These are phyloP conservation scores for Spisula solida DNA, from an alignment of 2,888 invertebrate species.

Conservation along the genomic window DNA sequence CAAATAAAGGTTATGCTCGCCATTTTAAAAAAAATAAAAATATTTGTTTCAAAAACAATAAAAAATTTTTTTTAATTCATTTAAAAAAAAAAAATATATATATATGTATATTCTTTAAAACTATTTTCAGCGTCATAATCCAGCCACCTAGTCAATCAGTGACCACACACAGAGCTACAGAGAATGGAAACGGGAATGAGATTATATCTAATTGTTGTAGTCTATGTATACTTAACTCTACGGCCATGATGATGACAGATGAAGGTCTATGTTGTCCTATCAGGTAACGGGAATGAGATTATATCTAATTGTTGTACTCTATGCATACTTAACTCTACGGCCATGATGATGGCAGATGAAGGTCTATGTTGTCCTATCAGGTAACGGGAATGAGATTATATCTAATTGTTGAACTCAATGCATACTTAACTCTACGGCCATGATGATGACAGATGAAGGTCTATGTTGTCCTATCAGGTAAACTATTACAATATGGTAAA, in stretches of 20 bases:
- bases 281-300: constrained; percentile 80
- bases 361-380: constrained; percentile 83
- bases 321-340: constrained; percentile 82
- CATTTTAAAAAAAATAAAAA: no score
- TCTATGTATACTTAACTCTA: constrained; percentile 82
- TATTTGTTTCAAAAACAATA: no score
- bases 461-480: constrained; percentile 80
- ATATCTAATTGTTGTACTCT: constrained; percentile 81
- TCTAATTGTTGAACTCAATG: constrained; percentile 82
- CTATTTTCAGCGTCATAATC: constrained; percentile 55
- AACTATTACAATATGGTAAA: neutral
- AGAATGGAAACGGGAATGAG: constrained; percentile 81
- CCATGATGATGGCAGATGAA: constrained; percentile 84
- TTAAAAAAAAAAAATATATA: no score
- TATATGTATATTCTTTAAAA: no score
- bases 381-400: constrained; percentile 78
- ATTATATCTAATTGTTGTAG: constrained; percentile 79
- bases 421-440: constrained; percentile 82
- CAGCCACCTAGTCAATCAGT: constrained; percentile 68
- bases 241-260: constrained; percentile 84
- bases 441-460: constrained; percentile 85
- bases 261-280: constrained; percentile 83
- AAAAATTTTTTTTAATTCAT: no score
- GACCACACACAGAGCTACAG: constrained; percentile 79
- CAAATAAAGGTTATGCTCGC: no score